Percentiles rank a stretch among this genome's conserved stretches.
phyloP scores from a whole-genome alignment of 2,797 vertebrate species.

The Rhincodon typus region DNA sequence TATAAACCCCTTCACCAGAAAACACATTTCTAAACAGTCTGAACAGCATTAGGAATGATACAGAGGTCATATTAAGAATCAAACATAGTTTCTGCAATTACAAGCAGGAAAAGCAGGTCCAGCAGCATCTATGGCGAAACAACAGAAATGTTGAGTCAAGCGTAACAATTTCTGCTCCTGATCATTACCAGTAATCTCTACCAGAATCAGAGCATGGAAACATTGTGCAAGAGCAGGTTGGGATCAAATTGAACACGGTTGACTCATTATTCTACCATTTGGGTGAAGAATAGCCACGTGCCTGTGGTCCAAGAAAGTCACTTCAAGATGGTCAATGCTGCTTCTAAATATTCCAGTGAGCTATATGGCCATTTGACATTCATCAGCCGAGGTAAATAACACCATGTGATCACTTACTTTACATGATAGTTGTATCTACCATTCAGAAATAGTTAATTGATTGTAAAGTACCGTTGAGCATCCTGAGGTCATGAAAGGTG shows the following conservation, averaged over 20 bases:
- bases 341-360: neutral
- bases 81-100: neutral
- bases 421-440: neutral
- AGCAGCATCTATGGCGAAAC: too few relatives aligned
- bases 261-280: neutral
- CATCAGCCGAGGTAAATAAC: neutral
- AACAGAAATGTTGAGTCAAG: too few relatives aligned
- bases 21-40: too few relatives aligned
- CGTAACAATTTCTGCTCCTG: neutral
- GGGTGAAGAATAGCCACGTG: neutral
- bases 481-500: neutral
- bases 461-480: neutral
- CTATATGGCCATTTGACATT: neutral
- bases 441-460: neutral
- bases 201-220: neutral
- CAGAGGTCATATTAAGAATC: too few relatives aligned
- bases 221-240: neutral
- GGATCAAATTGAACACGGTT: neutral
- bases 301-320: neutral
- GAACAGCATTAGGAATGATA: neutral
- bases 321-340: neutral
- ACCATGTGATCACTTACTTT: neutral
- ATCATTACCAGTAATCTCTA: neutral
- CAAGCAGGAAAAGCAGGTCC: too few relatives aligned
- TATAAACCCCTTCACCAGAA: too few relatives aligned